A percentile compares a stretch with the other conserved stretches of the same genome.
Conservation (phyloP, 2,113 vertebrate genomes). For the Pteropus alecto region DNA sequence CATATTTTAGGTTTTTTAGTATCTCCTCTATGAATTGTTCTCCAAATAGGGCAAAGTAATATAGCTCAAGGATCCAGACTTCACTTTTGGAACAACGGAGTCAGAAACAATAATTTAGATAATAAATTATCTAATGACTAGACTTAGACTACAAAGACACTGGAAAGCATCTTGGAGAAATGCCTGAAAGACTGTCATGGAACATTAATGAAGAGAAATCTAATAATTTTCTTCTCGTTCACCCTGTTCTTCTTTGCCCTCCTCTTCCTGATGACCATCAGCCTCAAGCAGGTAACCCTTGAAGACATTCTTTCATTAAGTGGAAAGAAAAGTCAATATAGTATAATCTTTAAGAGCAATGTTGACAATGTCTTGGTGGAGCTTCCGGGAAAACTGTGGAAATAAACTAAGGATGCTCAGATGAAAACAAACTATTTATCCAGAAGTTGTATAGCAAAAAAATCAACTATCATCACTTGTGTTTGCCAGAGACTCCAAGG, state of each 20-base stretch:
- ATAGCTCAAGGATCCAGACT: background rate
- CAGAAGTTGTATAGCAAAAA: background rate
- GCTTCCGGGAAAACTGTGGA: accelerated
- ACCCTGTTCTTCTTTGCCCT: background rate
- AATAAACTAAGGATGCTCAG: background rate
- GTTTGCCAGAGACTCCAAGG: background rate
- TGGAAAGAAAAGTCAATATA: background rate
- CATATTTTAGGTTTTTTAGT: background rate
- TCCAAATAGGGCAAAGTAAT: background rate
- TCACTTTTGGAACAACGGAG: background rate
- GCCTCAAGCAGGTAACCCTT: no score
- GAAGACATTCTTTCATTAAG: background rate
- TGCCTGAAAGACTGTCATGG: background rate
- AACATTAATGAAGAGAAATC: background rate
- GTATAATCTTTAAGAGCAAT: background rate
- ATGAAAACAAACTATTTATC: background rate
- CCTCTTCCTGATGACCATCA: background rate
- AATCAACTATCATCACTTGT: accelerated
- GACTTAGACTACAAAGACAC: background rate
- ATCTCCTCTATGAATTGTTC: background rate
- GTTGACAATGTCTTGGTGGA: accelerated
- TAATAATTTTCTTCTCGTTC: background rate
- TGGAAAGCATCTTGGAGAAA: background rate
- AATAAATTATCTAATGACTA: background rate
- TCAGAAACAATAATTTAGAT: background rate